Conservation (phyloP, 64 coral and sea anemone species). For the Platygyra sinensis region DNA sequence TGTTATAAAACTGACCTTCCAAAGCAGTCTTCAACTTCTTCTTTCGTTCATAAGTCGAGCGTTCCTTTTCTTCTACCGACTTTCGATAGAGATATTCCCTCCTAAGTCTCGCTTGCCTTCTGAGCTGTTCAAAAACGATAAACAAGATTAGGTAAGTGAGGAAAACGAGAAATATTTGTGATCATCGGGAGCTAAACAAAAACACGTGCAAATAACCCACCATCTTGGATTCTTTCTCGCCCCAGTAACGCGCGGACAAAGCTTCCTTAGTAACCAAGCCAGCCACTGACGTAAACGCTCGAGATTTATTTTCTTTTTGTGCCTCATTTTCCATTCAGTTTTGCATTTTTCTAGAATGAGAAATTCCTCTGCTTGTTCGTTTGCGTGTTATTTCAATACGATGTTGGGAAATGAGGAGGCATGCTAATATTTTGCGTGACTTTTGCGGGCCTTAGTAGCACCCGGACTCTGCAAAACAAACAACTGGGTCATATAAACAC, state of each 20-base stretch:
- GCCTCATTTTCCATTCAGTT: not conserved
- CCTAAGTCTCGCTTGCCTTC: conserved; percentile 89
- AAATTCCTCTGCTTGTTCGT: not conserved
- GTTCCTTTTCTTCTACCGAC: conserved; percentile 85
- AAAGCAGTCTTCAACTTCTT: conserved; percentile 82
- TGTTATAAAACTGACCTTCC: conserved; percentile 35
- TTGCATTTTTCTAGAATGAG: not conserved
- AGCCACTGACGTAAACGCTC: not conserved
- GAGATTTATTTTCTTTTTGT: not conserved
- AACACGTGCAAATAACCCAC: conserved; percentile 64
- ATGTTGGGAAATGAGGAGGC: too few species aligned
- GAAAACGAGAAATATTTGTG: not conserved
- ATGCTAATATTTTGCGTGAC: not conserved
- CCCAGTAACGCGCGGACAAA: not conserved
- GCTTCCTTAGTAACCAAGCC: conserved; percentile 5
- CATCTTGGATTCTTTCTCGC: conserved; percentile 64
- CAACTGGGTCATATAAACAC: not conserved
- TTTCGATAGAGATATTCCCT: conserved; percentile 97
- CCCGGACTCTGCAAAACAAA: too few species aligned
- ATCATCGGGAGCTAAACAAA: not conserved
- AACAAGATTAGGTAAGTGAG: not conserved
- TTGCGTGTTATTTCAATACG: not conserved
- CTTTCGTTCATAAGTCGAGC: conserved; percentile 93
- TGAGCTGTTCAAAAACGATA: conserved; percentile 57
- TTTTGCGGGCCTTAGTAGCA: not conserved